Percentiles rank a stretch among this genome's conserved stretches.
Conservation (phyloP, 2,888 invertebrate species). For the Brenthis ino region DNA sequence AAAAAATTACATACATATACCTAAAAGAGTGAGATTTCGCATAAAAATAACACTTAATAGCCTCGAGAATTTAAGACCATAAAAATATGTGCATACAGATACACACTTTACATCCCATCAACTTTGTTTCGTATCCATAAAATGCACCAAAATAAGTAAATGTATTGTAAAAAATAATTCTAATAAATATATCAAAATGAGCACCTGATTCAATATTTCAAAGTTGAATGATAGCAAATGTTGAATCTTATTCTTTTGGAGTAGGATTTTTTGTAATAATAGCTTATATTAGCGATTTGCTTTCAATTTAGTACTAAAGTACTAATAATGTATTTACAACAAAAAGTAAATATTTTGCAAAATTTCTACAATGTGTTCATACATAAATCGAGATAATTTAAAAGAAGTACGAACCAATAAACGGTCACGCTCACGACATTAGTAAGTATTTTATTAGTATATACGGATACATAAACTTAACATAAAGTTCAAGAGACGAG, state of each 20-base stretch:
- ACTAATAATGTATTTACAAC: too few species aligned
- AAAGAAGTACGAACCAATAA: not conserved
- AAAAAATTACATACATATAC: not conserved
- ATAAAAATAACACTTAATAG: slow-evolving; percentile 20
- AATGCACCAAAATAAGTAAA: slow-evolving; percentile 34
- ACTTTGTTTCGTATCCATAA: slow-evolving; percentile 30
- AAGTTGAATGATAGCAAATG: slow-evolving; percentile 27
- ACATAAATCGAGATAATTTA: too few species aligned
- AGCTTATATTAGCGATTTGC: too few species aligned
- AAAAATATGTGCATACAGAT: slow-evolving; percentile 22
- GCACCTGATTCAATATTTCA: slow-evolving; percentile 30
- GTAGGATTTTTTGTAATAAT: too few species aligned
- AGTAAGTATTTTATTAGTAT: slow-evolving; percentile 5
- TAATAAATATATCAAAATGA: slow-evolving; percentile 35
- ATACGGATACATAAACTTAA: not conserved
- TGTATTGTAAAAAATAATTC: slow-evolving; percentile 24
- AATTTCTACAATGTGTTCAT: too few species aligned
- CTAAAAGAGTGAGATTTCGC: not conserved
- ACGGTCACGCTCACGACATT: not conserved
- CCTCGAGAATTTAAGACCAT: slow-evolving; percentile 9
- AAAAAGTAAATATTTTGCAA: too few species aligned
- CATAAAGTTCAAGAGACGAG: slow-evolving; percentile 2
- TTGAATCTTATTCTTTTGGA: slow-evolving; percentile 18
- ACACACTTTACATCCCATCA: slow-evolving; percentile 24
- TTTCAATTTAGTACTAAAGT: too few species aligned